Evolutionary conservation across 92 coral and sea anemone species (phyloP), one percentile per base, ranked within the genome.

Genomic region (Scolanthus callimorphus): DNA sequence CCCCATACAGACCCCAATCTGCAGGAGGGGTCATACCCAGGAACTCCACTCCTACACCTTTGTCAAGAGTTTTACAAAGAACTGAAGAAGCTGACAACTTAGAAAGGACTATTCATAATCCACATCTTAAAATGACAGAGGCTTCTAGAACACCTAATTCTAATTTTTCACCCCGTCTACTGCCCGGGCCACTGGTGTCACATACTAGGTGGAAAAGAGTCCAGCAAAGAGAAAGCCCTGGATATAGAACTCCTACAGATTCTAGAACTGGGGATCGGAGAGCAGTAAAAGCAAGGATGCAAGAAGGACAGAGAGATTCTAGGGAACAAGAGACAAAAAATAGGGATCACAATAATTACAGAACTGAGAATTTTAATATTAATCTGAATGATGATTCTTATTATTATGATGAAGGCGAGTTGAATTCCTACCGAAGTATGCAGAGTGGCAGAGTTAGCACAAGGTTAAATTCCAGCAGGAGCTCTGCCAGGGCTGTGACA

Each of bases 111-210:
- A 15, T 6, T 6, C 6, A 6, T 6, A 34, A 34, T 34, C 15
- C 6, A 6, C 15, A 6, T 6, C 23, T 46, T 4, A 34, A 34
- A 15, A 34, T 6, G 15, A 6, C 41, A 34, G 6, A 6, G 8
- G 8, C 41, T 15, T 6, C 15, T 6, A 34, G 15, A 34, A 34
- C 8, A 6, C 43, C 43, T 6, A 34, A 34, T 34, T 6, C 9
- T 6, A 34, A 34, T 34, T 31, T 17, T 43, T 55, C 75, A 11
- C 75, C 75, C 1, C 24, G 49, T 28, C 20, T 17, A 34, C 25
- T 68, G 31, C 75, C 65, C 19, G 25, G 43, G 22, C 75, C 75
- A 13, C 48, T 68, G 28, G 75, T 68, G 15, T 57, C 75, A 0
- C 64, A 57, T 25, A 55, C 44, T n/a, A 55, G 75, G 31, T 68